Conservation (phyloP, 2,113 vertebrate species). For the Trichomycterus rosablanca region DNA sequence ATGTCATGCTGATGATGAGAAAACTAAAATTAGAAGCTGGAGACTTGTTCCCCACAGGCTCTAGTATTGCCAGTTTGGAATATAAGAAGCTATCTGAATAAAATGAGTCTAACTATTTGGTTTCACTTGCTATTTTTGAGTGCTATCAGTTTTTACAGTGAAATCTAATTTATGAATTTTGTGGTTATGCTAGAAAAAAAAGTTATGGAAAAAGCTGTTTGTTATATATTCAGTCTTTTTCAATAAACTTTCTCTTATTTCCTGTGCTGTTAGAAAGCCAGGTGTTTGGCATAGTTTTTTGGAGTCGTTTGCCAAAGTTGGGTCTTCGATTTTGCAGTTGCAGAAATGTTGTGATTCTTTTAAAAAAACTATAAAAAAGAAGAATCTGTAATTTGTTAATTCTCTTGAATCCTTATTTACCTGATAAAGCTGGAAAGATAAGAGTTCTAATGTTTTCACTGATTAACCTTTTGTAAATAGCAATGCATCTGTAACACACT, state of each 20-base stretch:
- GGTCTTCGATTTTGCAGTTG: constrained; percentile 47
- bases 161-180: constrained; percentile 40
- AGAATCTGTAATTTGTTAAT: too few relatives aligned
- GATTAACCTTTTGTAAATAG: too few relatives aligned
- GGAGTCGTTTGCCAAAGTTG: constrained; percentile 60
- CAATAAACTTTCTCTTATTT: constrained; percentile 49
- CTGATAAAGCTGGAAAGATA: too few relatives aligned
- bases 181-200: neutral
- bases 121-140: too few relatives aligned
- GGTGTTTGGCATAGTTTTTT: constrained; percentile 61
- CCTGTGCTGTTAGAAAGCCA: constrained; percentile 57
- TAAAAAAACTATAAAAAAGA: too few relatives aligned
- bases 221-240: neutral
- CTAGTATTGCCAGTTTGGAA: constrained; percentile 36
- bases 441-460: too few relatives aligned
- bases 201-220: neutral
- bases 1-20: constrained; percentile 44
- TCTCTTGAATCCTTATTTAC: too few relatives aligned
- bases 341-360: too few relatives aligned
- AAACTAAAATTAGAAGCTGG: constrained; percentile 48
- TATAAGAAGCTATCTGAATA: constrained; percentile 35
- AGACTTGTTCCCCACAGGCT: constrained; percentile 45
- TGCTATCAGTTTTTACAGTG: constrained; percentile 40
- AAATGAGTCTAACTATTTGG: too few relatives aligned
- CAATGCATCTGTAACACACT: too few relatives aligned